Conservation (phyloP, 2,113 vertebrate species). For the Phocoena phocoena region DNA sequence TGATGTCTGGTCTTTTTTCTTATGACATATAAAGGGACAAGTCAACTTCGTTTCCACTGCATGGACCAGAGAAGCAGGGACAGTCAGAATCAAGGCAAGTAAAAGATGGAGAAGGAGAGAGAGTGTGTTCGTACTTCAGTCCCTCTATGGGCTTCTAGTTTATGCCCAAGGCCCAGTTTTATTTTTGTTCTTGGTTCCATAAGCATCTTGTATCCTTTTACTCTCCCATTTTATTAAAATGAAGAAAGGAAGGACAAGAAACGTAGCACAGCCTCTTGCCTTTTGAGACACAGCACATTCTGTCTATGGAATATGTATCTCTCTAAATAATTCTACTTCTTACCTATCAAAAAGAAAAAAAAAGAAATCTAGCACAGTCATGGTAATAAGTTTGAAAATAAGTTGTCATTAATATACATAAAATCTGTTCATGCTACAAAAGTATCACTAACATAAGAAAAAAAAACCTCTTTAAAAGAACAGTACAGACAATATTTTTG, state of each 20-base stretch:
- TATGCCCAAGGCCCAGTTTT: background rate
- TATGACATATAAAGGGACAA: background rate
- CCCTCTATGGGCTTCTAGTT: background rate
- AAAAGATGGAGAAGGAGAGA: background rate
- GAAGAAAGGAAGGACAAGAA: background rate
- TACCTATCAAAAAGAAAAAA: background rate
- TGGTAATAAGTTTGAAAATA: background rate
- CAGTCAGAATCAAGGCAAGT: background rate
- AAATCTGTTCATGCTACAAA: background rate
- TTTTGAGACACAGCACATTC: background rate
- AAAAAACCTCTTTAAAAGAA: background rate
- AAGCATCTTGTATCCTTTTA: background rate
- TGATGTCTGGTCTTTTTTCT: background rate
- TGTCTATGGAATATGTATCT: background rate
- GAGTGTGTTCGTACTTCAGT: rapidly evolving
- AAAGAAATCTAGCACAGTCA: background rate
- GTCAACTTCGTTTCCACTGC: background rate
- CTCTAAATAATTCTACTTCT: background rate
- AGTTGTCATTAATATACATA: background rate
- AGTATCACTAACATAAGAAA: background rate
- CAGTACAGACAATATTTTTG: background rate
- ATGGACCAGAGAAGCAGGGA: background rate
- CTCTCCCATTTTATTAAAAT: background rate
- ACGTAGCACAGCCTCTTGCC: background rate
- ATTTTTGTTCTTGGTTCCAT: background rate